Conservation (phyloP, 2,113 vertebrate species). For the Odontesthes bonariensis region DNA sequence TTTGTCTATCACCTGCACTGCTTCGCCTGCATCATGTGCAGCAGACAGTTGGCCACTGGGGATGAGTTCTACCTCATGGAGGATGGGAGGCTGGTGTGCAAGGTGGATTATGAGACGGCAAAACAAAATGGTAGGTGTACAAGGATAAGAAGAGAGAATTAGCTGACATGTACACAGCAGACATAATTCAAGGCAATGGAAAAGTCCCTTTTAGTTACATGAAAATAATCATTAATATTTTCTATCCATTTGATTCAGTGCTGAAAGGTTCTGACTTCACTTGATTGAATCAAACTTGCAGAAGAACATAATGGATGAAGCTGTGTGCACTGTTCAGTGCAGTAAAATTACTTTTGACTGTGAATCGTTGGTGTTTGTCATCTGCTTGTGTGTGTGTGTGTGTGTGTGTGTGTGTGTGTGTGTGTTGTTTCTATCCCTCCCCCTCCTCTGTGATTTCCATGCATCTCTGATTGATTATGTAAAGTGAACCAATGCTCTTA, state of each 20-base stretch:
- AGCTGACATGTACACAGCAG: not conserved
- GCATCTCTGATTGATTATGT: constrained; percentile 84
- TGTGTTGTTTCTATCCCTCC: constrained; percentile 53
- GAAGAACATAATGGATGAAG: constrained; percentile 32
- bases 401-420: constrained; percentile 43
- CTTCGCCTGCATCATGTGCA: constrained; percentile 98
- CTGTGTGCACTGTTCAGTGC: constrained; percentile 9
- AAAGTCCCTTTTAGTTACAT: not conserved
- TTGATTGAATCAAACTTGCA: constrained; percentile 22
- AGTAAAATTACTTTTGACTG: constrained; percentile 37
- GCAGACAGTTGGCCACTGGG: constrained; percentile 95
- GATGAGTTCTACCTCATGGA: constrained; percentile 99
- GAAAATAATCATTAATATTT: not conserved
- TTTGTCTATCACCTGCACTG: constrained; percentile 99
- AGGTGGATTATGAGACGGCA: constrained; percentile 98
- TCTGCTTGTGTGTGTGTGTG: constrained; percentile 32
- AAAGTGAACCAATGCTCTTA: constrained; percentile 82
- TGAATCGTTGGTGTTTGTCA: constrained; percentile 63
- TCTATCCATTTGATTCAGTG: not conserved
- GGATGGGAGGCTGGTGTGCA: constrained; percentile 96
- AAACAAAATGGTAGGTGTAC: constrained; percentile 93
- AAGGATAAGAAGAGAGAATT: not conserved
- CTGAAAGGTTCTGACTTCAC: constrained; percentile 2
- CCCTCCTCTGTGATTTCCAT: constrained; percentile 80
- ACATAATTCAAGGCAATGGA: not conserved